phyloP scores from a whole-genome alignment of 2,888 invertebrate species.

The Drosophila incognita region DNA sequence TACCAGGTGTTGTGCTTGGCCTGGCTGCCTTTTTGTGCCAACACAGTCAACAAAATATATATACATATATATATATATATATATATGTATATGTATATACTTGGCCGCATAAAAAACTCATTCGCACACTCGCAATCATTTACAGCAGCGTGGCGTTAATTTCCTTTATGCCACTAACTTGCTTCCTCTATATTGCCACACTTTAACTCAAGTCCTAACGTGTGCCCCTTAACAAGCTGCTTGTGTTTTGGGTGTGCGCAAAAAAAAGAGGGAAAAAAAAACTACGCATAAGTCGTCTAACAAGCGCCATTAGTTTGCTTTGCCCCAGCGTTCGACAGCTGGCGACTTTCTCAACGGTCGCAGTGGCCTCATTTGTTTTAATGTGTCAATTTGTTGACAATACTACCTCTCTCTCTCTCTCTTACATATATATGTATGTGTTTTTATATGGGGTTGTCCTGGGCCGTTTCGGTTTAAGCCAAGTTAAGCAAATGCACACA shows the following conservation, averaged over 20 bases:
- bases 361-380: slow-evolving; percentile 81
- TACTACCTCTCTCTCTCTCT: slow-evolving; percentile 1
- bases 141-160: slow-evolving; percentile 67
- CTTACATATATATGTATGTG: background rate
- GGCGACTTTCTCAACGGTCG: slow-evolving; percentile 57
- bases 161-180: slow-evolving; percentile 64
- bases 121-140: slow-evolving; percentile 52
- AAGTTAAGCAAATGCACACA: slow-evolving; percentile 20
- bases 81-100: slow-evolving; percentile 18
- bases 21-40: slow-evolving; percentile 1
- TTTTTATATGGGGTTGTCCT: slow-evolving; percentile 15
- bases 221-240: slow-evolving; percentile 10
- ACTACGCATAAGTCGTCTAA: slow-evolving; percentile 71
- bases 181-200: slow-evolving; percentile 47
- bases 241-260: slow-evolving; percentile 5
- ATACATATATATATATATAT: slow-evolving; percentile 20
- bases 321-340: slow-evolving; percentile 64
- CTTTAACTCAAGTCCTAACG: slow-evolving; percentile 45
- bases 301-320: slow-evolving; percentile 70
- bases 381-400: slow-evolving; percentile 80
- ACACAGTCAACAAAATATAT: slow-evolving; percentile 24
- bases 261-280: slow-evolving; percentile 18
- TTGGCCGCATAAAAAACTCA: slow-evolving; percentile 55
- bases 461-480: slow-evolving; percentile 1
- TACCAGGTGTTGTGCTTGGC: slow-evolving; percentile 35